phyloP scores from a whole-genome alignment of 2,888 invertebrate species.

The Peribatodes rhomboidaria region DNA sequence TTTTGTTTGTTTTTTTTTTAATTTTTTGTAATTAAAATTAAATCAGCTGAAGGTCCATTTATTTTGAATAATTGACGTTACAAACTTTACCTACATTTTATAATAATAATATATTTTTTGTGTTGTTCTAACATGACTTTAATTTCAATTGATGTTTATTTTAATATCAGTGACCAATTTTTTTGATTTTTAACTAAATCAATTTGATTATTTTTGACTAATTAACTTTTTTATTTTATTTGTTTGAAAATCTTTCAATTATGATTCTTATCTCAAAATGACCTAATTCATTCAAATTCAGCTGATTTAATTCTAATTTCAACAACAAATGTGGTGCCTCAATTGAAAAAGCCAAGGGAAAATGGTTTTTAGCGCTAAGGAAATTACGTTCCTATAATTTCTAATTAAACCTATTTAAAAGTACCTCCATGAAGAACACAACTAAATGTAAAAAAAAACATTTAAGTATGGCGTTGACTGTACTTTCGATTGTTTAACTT shows the following conservation, averaged over 20 bases:
- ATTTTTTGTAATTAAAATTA: conserved; percentile 44
- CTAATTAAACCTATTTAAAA: conserved; percentile 57
- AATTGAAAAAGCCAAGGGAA: conserved; percentile 27
- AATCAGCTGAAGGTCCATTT: conserved; percentile 36
- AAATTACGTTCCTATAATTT: conserved; percentile 76
- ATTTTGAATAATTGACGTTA: background rate
- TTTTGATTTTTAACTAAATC: too few relatives aligned
- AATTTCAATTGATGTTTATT: background rate
- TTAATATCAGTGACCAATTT: background rate
- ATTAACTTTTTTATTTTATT: background rate
- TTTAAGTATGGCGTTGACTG: conserved; percentile 31
- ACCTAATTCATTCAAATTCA: background rate
- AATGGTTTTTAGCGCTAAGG: conserved; percentile 55
- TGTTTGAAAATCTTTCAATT: background rate
- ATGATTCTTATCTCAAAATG: background rate
- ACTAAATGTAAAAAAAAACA: conserved; percentile 20
- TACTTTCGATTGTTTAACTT: conserved; percentile 36
- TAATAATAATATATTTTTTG: background rate
- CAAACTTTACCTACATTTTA: too few relatives aligned
- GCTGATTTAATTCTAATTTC: conserved; percentile 37
- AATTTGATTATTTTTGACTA: background rate
- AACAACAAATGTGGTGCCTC: conserved; percentile 31
- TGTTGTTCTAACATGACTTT: background rate
- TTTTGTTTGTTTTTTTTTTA: conserved; percentile 30
- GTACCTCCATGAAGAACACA: conserved; percentile 56